Percentiles rank a stretch among this genome's conserved stretches.
phyloP scores from a whole-genome alignment of 2,888 invertebrate species.

The Xanthostigma xanthostigma region DNA sequence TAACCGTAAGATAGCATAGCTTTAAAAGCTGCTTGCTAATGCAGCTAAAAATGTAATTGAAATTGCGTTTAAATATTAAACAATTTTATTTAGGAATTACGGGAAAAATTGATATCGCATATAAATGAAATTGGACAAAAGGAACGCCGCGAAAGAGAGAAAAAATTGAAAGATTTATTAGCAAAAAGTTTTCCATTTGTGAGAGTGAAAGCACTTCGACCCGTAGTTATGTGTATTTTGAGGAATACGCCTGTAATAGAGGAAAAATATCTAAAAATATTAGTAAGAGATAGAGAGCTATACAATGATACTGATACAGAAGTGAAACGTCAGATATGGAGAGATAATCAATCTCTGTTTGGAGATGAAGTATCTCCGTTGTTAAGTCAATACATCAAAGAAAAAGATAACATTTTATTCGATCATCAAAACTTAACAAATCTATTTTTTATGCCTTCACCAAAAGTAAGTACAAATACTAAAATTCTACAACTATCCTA shows the following conservation, averaged over 20 bases:
- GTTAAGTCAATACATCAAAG: slow-evolving; percentile 82
- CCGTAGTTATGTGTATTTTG: slow-evolving; percentile 88
- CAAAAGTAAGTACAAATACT: slow-evolving; percentile 49
- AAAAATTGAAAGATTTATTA: slow-evolving; percentile 76
- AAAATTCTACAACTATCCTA: neutral
- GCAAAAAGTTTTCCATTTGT: slow-evolving; percentile 90
- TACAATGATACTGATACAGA: slow-evolving; percentile 92
- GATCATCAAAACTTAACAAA: slow-evolving; percentile 72
- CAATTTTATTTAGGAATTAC: slow-evolving; percentile 33
- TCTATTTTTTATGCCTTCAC: slow-evolving; percentile 83
- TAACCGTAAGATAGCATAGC: too few species aligned
- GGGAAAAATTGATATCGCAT: slow-evolving; percentile 58
- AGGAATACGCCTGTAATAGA: slow-evolving; percentile 88
- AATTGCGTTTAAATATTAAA: neutral
- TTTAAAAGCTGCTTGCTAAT: too few species aligned
- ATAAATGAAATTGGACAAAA: slow-evolving; percentile 71
- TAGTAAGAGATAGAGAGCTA: slow-evolving; percentile 73
- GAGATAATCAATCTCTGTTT: slow-evolving; percentile 90
- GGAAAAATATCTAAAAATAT: slow-evolving; percentile 65
- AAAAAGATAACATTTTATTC: slow-evolving; percentile 84
- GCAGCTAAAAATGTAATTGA: too few species aligned
- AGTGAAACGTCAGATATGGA: slow-evolving; percentile 96
- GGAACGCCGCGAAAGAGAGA: slow-evolving; percentile 57
- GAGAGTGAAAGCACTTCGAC: slow-evolving; percentile 75
- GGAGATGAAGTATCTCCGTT: slow-evolving; percentile 95